Evolutionary conservation across 2,797 vertebrate genomes (phyloP).

Genomic region (Enteromius radiatus): DNA sequence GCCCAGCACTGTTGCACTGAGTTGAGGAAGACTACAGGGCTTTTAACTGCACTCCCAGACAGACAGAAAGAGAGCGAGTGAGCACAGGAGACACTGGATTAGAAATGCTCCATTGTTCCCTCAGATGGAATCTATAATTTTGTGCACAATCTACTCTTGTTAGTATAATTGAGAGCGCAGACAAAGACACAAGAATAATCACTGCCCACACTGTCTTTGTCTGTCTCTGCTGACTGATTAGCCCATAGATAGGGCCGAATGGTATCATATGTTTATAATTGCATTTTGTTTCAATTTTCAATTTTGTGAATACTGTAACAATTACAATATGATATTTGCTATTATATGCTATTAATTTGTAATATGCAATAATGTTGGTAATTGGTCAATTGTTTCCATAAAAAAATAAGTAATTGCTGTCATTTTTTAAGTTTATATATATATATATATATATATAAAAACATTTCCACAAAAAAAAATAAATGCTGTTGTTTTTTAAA

Average conservation of each 20-base stretch:
- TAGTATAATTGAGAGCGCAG: slow-evolving; percentile 78
- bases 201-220: slow-evolving; percentile 26
- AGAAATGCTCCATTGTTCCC: slow-evolving; percentile 72
- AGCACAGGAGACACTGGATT: slow-evolving; percentile 37
- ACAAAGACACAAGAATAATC: slow-evolving; percentile 67
- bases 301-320: not conserved
- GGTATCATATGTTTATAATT: not conserved
- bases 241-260: not conserved
- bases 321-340: not conserved
- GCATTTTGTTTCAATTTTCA: not conserved
- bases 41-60: slow-evolving; percentile 31
- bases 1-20: slow-evolving; percentile 37
- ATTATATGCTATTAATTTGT: not conserved
- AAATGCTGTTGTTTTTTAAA: not conserved
- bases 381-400: too few relatives aligned
- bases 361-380: not conserved
- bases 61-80: slow-evolving; percentile 50
- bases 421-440: too few relatives aligned
- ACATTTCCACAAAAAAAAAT: too few relatives aligned
- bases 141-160: slow-evolving; percentile 71
- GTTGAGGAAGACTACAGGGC: slow-evolving; percentile 26
- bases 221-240: slow-evolving; percentile 50
- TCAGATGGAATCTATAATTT: slow-evolving; percentile 75
- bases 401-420: too few relatives aligned
- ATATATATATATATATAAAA: too few relatives aligned